Evolutionary conservation across 2,888 invertebrate species (phyloP), one percentile per base, ranked within the genome.

Genomic region (Endomychus coccineus): DNA sequence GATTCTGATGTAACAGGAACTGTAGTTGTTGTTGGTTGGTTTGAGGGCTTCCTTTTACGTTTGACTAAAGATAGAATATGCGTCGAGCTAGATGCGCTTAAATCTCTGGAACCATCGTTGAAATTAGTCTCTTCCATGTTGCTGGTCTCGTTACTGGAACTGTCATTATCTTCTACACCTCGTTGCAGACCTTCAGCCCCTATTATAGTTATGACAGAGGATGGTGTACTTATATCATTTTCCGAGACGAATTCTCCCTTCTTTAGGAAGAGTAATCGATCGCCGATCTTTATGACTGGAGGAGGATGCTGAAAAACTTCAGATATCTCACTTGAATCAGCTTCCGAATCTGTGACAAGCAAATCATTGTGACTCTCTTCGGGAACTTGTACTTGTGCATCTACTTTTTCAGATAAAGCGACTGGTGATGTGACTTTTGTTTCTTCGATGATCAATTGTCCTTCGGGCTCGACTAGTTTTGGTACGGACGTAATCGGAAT

Each of bases 171-270:
- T 5, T 36, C 36, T 11, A 31, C 36, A 3, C 59, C 64, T 35
- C 65, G 52, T 51, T 68, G 65, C 3, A 69, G 51, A 2, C 68
- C 69, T 52, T 69, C 69, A 3, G 68, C 66, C 9, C 69, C 70
- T 33, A 69, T 64, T 3, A 68, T 58, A 2, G 68, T 67, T 12
- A 69, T 67, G 4, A 64, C 56, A 10, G 62, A 56, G 3, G 58
- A 50, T 2, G 65, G 62, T 2, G 64, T 64, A 32, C 58, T 63
- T 1, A 53, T 52, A 33, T 59, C 59, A 37, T 61, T 61, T 39
- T 62, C 62, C 2, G 57, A 54, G 7, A 62, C 52, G 3, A 62
- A 43, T 42, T 62, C 57, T 7, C 56, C 61, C 41, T 62, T 56
- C 31, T 64, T 62, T n/a, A 66, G 47, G 41, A 61, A 62, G 2